Evolutionary conservation across 2,888 invertebrate species (phyloP).

Genomic region (Mongoloraphidia duomilia): DNA sequence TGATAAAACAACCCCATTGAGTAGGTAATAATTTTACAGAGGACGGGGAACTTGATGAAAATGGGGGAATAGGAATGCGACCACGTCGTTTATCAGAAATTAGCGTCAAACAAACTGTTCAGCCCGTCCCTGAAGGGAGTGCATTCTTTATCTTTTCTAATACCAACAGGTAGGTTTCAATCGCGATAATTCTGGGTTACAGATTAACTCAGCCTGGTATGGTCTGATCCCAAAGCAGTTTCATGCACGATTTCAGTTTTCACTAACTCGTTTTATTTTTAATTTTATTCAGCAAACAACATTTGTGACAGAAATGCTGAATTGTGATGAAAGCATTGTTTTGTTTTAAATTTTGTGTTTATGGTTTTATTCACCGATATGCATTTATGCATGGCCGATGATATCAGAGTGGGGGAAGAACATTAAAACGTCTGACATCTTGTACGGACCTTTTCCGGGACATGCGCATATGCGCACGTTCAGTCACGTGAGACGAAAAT

Average conservation of each 20-base stretch:
- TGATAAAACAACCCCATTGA: not conserved
- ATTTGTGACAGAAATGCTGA: slow-evolving; percentile 6
- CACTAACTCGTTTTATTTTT: slow-evolving; percentile 10
- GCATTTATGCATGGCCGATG: too few relatives aligned
- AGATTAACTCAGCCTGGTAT: too few relatives aligned
- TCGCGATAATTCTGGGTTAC: too few relatives aligned
- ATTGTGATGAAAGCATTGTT: not conserved
- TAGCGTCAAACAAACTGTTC: slow-evolving; percentile 68
- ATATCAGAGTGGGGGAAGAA: too few relatives aligned
- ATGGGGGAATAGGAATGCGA: slow-evolving; percentile 46
- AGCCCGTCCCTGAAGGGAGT: slow-evolving; percentile 81
- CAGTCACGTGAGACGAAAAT: too few relatives aligned
- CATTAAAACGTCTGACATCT: too few relatives aligned
- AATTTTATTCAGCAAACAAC: slow-evolving; percentile 6
- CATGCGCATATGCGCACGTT: too few relatives aligned
- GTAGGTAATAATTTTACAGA: slow-evolving; percentile 28
- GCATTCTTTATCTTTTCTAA: slow-evolving; percentile 89
- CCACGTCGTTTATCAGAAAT: slow-evolving; percentile 78
- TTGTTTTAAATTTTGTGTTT: too few relatives aligned
- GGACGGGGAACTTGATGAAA: slow-evolving; percentile 27
- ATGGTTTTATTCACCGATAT: too few relatives aligned
- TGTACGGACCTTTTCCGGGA: too few relatives aligned
- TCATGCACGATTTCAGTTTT: too few relatives aligned
- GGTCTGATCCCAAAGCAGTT: too few relatives aligned
- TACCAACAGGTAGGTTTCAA: slow-evolving; percentile 72